Conservation (phyloP, 1,140 invertebrate species). For the Triops cancriformis region DNA sequence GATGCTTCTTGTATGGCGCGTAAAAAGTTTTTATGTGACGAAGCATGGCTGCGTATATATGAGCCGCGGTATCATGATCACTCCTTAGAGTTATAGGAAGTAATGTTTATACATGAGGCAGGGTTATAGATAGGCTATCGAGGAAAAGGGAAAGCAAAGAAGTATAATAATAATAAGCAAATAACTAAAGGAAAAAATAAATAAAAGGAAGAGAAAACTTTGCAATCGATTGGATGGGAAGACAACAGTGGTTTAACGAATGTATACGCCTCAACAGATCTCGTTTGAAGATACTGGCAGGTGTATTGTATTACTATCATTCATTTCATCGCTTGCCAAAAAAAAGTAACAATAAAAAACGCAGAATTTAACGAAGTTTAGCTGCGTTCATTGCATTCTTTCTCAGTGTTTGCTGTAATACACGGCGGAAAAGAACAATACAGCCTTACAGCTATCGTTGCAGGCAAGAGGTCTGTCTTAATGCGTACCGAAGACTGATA, state of each 20-base stretch:
- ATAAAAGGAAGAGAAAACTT: background rate
- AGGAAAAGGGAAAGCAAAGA: background rate
- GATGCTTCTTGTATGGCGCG: background rate
- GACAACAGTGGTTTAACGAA: background rate
- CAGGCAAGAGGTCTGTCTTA: too few species aligned
- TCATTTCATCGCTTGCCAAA: background rate
- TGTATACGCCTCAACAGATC: background rate
- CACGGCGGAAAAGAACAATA: too few species aligned
- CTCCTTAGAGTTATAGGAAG: background rate
- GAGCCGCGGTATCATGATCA: background rate
- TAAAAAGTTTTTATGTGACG: background rate
- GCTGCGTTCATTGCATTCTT: too few species aligned
- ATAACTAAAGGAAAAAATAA: too few species aligned
- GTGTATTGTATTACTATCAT: background rate
- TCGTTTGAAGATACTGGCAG: background rate
- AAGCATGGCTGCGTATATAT: background rate
- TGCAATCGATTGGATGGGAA: background rate
- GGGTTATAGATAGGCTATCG: background rate
- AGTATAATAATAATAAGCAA: too few species aligned
- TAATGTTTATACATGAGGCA: slow-evolving; percentile 11
- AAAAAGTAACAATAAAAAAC: background rate
- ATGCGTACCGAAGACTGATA: too few species aligned
- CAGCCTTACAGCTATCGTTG: too few species aligned
- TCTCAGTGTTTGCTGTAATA: too few species aligned
- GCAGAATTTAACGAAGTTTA: too few species aligned